These are phyloP conservation scores for Gopherus flavomarginatus DNA, from an alignment of 2,113 vertebrate species.

Conservation along the genomic window DNA sequence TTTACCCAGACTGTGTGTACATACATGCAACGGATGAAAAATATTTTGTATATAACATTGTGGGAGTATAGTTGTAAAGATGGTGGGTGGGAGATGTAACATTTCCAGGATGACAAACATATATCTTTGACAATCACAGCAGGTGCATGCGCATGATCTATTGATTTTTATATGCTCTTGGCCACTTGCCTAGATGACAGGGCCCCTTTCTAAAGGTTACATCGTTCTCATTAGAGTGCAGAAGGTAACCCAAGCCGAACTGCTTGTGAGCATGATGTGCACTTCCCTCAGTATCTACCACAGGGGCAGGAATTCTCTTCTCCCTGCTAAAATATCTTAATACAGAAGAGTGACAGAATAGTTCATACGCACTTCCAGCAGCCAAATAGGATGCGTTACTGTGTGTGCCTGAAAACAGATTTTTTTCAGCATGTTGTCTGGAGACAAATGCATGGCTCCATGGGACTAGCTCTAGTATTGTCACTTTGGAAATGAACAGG, in stretches of 20 bases:
- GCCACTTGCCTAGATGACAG: background rate
- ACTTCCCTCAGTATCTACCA: background rate
- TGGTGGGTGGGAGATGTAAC: background rate
- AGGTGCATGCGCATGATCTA: background rate
- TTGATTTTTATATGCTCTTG: background rate
- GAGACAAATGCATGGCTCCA: background rate
- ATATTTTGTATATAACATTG: background rate
- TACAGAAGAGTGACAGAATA: background rate
- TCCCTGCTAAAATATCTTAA: background rate
- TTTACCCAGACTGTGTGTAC: background rate
- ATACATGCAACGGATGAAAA: background rate
- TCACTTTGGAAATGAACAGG: background rate
- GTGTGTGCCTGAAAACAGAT: background rate
- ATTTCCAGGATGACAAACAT: background rate
- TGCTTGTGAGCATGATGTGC: background rate
- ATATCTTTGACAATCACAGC: background rate
- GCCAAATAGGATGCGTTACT: background rate
- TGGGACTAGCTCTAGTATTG: fast-evolving
- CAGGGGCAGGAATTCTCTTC: background rate
- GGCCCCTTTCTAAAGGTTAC: background rate
- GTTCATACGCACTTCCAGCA: background rate
- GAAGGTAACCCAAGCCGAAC: background rate
- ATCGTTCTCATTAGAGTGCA: background rate
- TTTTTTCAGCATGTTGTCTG: background rate
- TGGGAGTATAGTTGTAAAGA: background rate